Conservation (phyloP, 2,888 invertebrate genomes). For the Acanthosepion esculentum region DNA sequence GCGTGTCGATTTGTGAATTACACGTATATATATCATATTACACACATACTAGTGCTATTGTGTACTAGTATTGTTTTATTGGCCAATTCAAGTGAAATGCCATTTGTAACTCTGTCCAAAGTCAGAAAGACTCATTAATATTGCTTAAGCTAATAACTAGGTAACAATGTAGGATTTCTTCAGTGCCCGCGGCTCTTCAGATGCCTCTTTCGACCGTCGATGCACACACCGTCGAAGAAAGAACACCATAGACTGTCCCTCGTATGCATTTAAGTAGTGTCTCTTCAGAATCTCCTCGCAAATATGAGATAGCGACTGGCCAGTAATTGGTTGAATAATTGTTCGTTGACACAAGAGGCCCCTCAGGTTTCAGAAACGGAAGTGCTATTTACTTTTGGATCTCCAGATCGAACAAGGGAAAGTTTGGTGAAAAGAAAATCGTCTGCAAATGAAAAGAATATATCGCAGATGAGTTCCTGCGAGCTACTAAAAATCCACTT, state of each 20-base stretch:
- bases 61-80: neutral
- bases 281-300: neutral
- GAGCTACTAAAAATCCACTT: neutral
- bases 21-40: too few relatives aligned
- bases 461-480: neutral
- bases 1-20: too few relatives aligned
- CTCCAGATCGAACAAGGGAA: neutral
- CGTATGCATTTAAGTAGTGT: neutral
- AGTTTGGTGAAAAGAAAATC: neutral
- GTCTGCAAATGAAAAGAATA: neutral
- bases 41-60: neutral
- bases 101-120: neutral
- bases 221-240: neutral
- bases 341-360: neutral
- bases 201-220: neutral
- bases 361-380: neutral
- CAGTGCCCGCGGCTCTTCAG: neutral
- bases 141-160: too few relatives aligned
- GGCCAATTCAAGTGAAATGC: neutral
- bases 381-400: neutral
- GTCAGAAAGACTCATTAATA: neutral
- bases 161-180: neutral
- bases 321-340: constrained; percentile 24
- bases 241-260: neutral
- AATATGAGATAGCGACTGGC: neutral